These are phyloP conservation scores for Himalopsyche tibetana DNA, from an alignment of 2,888 invertebrate genomes.

Conservation along the genomic window DNA sequence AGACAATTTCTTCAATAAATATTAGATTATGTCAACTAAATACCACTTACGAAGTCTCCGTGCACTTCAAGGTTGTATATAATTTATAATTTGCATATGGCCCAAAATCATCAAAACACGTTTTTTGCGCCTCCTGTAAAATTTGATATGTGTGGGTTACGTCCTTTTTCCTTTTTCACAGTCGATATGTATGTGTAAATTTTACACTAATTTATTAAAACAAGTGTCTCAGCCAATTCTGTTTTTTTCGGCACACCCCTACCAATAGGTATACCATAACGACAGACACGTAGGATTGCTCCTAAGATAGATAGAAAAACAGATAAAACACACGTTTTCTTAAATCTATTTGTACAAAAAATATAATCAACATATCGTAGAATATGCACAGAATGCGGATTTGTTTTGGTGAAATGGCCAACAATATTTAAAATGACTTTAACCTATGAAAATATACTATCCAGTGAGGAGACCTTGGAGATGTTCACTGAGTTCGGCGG, in stretches of 20 bases:
- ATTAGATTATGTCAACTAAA: too few relatives aligned
- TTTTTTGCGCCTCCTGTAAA: too few relatives aligned
- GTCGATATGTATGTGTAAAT: not conserved
- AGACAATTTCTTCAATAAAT: too few relatives aligned
- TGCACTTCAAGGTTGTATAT: too few relatives aligned
- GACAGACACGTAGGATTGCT: not conserved
- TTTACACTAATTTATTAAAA: too few relatives aligned
- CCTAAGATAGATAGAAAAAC: constrained; percentile 9
- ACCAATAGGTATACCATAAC: not conserved
- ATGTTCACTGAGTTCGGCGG: constrained; percentile 75
- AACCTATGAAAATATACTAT: constrained; percentile 64
- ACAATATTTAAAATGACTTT: not conserved
- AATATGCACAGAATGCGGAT: constrained; percentile 10
- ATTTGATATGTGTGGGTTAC: too few relatives aligned
- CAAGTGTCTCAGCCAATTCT: too few relatives aligned
- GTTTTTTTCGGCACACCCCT: too few relatives aligned
- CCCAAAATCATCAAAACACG: too few relatives aligned
- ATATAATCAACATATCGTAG: constrained; percentile 26
- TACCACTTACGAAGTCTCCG: too few relatives aligned
- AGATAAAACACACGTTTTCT: constrained; percentile 17
- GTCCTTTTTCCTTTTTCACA: too few relatives aligned
- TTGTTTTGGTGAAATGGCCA: constrained; percentile 34
- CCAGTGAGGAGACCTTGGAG: constrained; percentile 74
- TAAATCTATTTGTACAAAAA: constrained; percentile 28
- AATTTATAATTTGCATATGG: too few relatives aligned